Evolutionary conservation across 2,113 vertebrate species (phyloP).

Genomic region (Pomatorhinus ruficollis): DNA sequence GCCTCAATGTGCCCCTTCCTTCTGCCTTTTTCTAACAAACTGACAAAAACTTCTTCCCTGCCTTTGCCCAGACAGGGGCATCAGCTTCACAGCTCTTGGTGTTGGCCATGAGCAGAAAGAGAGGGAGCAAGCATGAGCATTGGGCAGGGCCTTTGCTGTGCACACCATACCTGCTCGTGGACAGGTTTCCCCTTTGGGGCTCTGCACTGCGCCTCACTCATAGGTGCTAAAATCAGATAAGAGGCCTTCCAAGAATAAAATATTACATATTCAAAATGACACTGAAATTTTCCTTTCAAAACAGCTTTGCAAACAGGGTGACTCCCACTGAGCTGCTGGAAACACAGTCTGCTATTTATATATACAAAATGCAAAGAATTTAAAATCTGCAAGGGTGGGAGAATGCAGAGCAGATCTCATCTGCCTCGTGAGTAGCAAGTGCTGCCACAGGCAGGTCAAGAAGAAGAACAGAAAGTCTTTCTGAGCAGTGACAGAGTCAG

Average conservation of each 20-base stretch:
- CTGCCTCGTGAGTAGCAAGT: not conserved
- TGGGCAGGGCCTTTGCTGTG: not conserved
- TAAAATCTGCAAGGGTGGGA: not conserved
- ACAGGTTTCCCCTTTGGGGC: not conserved
- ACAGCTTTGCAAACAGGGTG: not conserved
- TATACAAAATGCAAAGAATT: not conserved
- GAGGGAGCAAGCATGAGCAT: not conserved
- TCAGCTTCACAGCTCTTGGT: not conserved
- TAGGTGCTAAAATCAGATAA: not conserved
- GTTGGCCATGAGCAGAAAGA: not conserved
- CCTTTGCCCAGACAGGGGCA: not conserved
- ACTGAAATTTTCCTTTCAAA: not conserved
- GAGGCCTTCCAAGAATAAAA: not conserved
- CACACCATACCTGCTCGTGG: not conserved
- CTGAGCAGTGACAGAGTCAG: not conserved
- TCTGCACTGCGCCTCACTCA: not conserved
- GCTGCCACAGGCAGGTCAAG: not conserved
- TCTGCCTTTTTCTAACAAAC: not conserved
- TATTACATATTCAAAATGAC: not conserved
- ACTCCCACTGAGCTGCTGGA: not conserved
- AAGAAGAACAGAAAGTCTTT: not conserved
- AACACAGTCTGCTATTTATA: not conserved
- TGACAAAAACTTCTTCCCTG: not conserved
- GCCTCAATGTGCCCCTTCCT: not conserved
- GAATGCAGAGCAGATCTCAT: not conserved